Percentiles rank a stretch among this genome's conserved stretches.
Conservation (phyloP, 2,888 invertebrate genomes). For the Neria commutata region DNA sequence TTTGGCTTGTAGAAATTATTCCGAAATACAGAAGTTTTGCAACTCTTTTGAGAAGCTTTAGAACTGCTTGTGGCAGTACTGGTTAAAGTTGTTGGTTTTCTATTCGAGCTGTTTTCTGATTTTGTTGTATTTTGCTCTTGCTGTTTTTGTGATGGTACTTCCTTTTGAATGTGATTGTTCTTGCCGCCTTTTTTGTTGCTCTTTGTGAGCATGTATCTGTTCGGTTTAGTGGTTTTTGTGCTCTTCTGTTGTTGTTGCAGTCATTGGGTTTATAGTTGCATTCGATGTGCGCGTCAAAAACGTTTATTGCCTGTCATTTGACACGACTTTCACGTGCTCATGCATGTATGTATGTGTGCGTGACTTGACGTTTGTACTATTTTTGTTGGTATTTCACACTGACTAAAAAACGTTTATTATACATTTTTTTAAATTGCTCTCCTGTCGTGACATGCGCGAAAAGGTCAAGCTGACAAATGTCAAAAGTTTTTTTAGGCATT, state of each 20-base stretch:
- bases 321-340: constrained; percentile 48
- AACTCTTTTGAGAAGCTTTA: too few species aligned
- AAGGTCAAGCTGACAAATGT: constrained; percentile 48
- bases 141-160: too few species aligned
- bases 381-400: constrained; percentile 7
- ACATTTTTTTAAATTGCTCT: constrained; percentile 21
- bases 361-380: too few species aligned
- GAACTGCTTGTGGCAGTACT: too few species aligned
- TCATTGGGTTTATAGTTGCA: constrained; percentile 27
- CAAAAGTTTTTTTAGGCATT: constrained; percentile 50
- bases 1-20: too few species aligned
- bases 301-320: constrained; percentile 44
- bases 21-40: too few species aligned
- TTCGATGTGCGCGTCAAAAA: constrained; percentile 25
- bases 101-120: too few species aligned
- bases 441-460: constrained; percentile 31
- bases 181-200: too few species aligned
- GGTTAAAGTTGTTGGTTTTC: too few species aligned
- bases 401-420: background rate
- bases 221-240: too few species aligned
- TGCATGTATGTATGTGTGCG: background rate
- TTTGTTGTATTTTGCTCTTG: constrained; percentile 9
- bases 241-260: constrained; percentile 20
- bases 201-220: too few species aligned
- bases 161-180: too few species aligned